A percentile compares a stretch with the other conserved stretches of the same genome.
Evolutionary conservation across 2,113 vertebrate species (phyloP).

Genomic region (Dermatemys mawii): DNA sequence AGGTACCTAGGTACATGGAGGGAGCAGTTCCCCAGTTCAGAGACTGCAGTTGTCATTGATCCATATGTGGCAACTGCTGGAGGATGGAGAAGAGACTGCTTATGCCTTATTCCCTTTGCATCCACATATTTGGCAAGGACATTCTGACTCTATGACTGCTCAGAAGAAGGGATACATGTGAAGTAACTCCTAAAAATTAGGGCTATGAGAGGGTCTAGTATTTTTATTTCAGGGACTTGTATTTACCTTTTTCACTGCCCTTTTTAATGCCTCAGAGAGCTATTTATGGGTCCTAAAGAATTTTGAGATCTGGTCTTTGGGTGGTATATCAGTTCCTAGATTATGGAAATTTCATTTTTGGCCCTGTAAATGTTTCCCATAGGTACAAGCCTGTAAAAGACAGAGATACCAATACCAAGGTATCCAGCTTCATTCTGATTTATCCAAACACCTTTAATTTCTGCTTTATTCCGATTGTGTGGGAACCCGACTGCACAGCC

Average conservation of each 20-base stretch:
- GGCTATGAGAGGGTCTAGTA: neutral
- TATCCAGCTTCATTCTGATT: neutral
- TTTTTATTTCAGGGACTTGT: neutral
- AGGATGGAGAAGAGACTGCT: neutral
- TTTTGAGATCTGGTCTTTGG: neutral
- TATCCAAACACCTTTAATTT: neutral
- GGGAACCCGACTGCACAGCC: neutral
- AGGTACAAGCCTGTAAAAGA: neutral
- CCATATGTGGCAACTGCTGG: neutral
- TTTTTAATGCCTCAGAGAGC: neutral
- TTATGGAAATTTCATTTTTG: neutral
- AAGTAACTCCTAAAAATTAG: neutral
- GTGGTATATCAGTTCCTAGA: neutral
- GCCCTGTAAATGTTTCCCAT: neutral
- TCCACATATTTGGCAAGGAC: too few relatives aligned
- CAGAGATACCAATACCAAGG: neutral
- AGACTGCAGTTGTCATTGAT: accelerated
- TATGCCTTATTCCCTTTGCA: neutral
- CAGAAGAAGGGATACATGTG: neutral
- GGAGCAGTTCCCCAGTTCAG: neutral
- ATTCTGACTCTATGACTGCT: neutral
- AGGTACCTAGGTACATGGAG: neutral
- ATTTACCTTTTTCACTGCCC: neutral
- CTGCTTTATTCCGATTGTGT: neutral
- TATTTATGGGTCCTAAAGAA: neutral